Conservation (phyloP, 92 coral and sea anemone genomes). For the Siderastrea radians region DNA sequence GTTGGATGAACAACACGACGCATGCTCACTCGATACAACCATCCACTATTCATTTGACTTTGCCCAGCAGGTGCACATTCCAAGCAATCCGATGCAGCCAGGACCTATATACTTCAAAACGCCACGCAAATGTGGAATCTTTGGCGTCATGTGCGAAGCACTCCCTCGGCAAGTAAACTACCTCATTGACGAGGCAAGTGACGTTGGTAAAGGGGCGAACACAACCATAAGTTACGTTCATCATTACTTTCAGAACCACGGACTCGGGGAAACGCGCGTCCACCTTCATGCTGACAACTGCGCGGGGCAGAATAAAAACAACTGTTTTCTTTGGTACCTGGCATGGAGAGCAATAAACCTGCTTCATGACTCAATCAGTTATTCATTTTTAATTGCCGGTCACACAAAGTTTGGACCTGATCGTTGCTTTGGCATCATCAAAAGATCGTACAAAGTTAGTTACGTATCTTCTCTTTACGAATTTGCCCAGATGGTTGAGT, state of each 20-base stretch:
- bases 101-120: slow-evolving; percentile 80
- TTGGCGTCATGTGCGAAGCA: slow-evolving; percentile 67
- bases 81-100: slow-evolving; percentile 79
- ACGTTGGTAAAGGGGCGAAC: slow-evolving; percentile 69
- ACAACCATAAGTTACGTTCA: slow-evolving; percentile 62
- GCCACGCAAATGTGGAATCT: slow-evolving; percentile 69
- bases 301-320: slow-evolving; percentile 66
- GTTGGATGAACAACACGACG: too few species aligned
- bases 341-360: slow-evolving; percentile 50
- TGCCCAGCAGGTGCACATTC: slow-evolving; percentile 74
- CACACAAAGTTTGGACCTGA: slow-evolving; percentile 77
- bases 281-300: slow-evolving; percentile 70
- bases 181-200: slow-evolving; percentile 62
- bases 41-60: slow-evolving; percentile 71
- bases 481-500: slow-evolving; percentile 45
- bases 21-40: too few species aligned
- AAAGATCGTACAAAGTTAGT: slow-evolving; percentile 34
- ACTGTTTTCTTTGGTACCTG: slow-evolving; percentile 63
- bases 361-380: slow-evolving; percentile 40
- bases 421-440: slow-evolving; percentile 58
- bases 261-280: slow-evolving; percentile 56
- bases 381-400: slow-evolving; percentile 67
- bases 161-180: slow-evolving; percentile 67
- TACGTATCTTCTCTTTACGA: slow-evolving; percentile 64
- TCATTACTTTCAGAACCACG: slow-evolving; percentile 51